Evolutionary conservation across 2,888 invertebrate species (phyloP), one percentile per base, ranked within the genome.

Genomic region (Tanytarsus gracilentus): DNA sequence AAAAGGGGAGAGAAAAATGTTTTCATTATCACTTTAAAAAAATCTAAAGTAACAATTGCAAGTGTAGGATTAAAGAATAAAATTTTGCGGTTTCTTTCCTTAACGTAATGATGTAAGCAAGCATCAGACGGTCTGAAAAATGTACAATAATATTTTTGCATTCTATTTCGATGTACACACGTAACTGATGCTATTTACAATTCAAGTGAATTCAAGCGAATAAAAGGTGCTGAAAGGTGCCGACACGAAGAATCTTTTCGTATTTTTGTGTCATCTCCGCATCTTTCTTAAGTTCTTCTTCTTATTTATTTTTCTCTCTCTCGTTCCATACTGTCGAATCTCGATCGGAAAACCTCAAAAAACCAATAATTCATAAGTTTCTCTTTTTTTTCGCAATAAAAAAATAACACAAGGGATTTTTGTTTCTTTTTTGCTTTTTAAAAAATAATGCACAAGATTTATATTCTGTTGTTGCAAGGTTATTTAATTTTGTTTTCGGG

Each of bases 201-300:
- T 58, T 58, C 44, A 58, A 44, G 58, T 44, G 21, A 44, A 58
- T 58, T 26, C 44, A 29, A 58, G 44, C 58, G 58, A 44, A 25
- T 33, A 33, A 26, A 56, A 51, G 30, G 58, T 58, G 58, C 29
- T 58, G 27, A 58, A 58, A 58, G 40, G 30, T 27, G 44, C 58
- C 58, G 58, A 58, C 58, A 58, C 23, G 39, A 56, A 40, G 18
- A 29, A 29, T 30, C 30, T 30, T 30, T 21, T 52, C 18, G 16
- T 52, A 27, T 14, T 33, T n/a, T 33, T 52, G 21, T 52, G 52
- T 52, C 52, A 52, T 52, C 33, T 52, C 33, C n/a, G 33, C 33
- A 33, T 11, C 33, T n/a, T n/a, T n/a, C n/a, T n/a, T n/a, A n/a
- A n/a, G n/a, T n/a, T n/a, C n/a, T n/a, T n/a, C n/a, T n/a, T n/a